These are phyloP conservation scores for Aleiodes alternator DNA, from an alignment of 2,888 invertebrate species.

Conservation along the genomic window DNA sequence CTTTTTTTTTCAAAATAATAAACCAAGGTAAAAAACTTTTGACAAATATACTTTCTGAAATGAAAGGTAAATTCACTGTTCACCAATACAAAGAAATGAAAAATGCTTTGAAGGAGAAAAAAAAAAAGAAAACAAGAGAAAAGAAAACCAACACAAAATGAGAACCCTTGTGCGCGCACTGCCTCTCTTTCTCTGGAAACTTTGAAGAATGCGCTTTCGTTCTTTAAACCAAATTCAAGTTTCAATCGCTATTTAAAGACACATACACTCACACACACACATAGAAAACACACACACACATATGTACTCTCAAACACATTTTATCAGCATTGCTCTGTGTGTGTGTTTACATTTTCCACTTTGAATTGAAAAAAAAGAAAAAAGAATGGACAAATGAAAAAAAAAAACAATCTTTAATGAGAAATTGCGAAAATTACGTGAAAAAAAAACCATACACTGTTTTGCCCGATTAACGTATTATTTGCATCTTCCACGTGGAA, in stretches of 20 bases:
- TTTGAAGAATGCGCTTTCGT: slow-evolving; percentile 4
- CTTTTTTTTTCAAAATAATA: not conserved
- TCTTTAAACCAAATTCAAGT: slow-evolving; percentile 3
- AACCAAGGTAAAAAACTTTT: not conserved
- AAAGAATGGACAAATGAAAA: slow-evolving; percentile 17
- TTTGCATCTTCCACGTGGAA: slow-evolving; percentile 62
- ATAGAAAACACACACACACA: not conserved
- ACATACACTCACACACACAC: slow-evolving; percentile 7
- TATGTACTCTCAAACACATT: not conserved
- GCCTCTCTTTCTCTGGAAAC: not conserved
- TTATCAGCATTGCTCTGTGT: not conserved
- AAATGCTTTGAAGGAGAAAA: not conserved
- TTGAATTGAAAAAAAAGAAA: slow-evolving; percentile 6
- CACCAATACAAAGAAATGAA: slow-evolving; percentile 1
- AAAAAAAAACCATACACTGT: slow-evolving; percentile 21
- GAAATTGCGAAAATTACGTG: slow-evolving; percentile 9
- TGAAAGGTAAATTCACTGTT: slow-evolving; percentile 8
- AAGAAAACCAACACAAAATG: slow-evolving; percentile 3
- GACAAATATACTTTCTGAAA: not conserved
- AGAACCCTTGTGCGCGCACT: not conserved
- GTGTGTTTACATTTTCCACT: not conserved
- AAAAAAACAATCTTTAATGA: slow-evolving; percentile 26
- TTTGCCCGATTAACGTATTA: not conserved
- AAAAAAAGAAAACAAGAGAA: not conserved
- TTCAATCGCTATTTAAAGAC: slow-evolving; percentile 20